A percentile compares a stretch with the other conserved stretches of the same genome.
Evolutionary conservation across 1,140 invertebrate species (phyloP).

Genomic region (Tetramorium parvispinum): DNA sequence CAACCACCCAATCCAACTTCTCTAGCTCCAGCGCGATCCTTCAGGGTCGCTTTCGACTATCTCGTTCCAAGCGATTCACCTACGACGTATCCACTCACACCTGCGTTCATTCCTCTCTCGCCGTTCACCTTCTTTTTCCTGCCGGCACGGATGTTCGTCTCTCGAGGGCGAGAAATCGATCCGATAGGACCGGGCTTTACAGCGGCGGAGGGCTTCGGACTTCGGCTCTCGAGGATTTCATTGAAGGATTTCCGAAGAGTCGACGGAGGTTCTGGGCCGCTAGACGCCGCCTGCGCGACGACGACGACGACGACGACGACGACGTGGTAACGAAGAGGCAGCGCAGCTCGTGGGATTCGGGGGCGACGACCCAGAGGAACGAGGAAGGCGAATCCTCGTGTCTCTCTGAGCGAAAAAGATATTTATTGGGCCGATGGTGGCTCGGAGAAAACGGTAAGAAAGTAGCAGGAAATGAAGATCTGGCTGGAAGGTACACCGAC

Average conservation of each 20-base stretch:
- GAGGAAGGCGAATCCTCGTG: constrained; percentile 32
- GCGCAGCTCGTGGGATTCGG: constrained; percentile 45
- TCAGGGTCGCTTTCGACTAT: constrained; percentile 65
- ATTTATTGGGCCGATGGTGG: constrained; percentile 35
- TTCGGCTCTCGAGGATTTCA: constrained; percentile 63
- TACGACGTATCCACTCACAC: constrained; percentile 7
- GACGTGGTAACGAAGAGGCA: constrained; percentile 42
- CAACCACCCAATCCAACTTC: constrained; percentile 28
- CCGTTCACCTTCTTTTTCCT: constrained; percentile 54
- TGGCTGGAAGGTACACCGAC: constrained; percentile 29
- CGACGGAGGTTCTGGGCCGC: neutral
- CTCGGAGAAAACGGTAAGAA: neutral
- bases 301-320: constrained; percentile 20
- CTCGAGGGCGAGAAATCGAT: constrained; percentile 65
- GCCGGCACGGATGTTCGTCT: constrained; percentile 53
- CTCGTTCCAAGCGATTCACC: constrained; percentile 64
- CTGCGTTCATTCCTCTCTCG: constrained; percentile 14
- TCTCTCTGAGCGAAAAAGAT: constrained; percentile 32
- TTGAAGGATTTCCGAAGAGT: constrained; percentile 67
- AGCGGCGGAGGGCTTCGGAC: constrained; percentile 36
- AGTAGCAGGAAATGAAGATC: constrained; percentile 44
- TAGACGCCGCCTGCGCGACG: constrained; percentile 5
- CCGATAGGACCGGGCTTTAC: constrained; percentile 40
- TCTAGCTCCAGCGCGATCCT: constrained; percentile 52
- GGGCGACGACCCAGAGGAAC: constrained; percentile 21